phyloP scores from a whole-genome alignment of 2,888 invertebrate species.

The Onchidella celtica region DNA sequence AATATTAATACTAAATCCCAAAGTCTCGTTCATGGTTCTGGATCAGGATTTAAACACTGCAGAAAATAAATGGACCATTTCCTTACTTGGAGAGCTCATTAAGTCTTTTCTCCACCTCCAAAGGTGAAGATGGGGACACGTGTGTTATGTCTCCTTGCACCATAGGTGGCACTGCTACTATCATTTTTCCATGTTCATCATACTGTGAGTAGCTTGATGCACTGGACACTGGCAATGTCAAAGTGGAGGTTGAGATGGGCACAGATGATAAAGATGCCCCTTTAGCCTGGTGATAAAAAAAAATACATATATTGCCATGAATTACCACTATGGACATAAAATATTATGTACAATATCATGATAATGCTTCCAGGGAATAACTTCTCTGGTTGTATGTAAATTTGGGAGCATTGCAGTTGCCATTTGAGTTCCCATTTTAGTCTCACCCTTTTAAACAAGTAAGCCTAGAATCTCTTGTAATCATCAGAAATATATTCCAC shows the following conservation, averaged over 20 bases:
- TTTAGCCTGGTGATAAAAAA: constrained; percentile 55
- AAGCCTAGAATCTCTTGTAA: too few species aligned
- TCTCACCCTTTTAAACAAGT: too few species aligned
- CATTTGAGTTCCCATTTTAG: too few species aligned
- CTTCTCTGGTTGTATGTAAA: too few species aligned
- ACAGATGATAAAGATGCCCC: constrained; percentile 72
- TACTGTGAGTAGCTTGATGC: constrained; percentile 77
- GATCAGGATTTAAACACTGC: too few species aligned
- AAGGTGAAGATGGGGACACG: constrained; percentile 54
- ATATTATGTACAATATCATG: background rate
- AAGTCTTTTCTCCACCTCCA: constrained; percentile 74
- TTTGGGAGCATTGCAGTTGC: too few species aligned
- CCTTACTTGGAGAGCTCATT: constrained; percentile 74
- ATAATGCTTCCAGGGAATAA: too few species aligned
- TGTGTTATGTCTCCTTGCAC: constrained; percentile 31
- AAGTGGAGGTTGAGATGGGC: constrained; percentile 76
- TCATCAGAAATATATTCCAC: too few species aligned
- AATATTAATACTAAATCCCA: too few species aligned
- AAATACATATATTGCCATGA: background rate
- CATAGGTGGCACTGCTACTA: constrained; percentile 29
- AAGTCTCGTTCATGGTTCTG: too few species aligned
- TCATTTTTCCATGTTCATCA: constrained; percentile 61
- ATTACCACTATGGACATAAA: background rate
- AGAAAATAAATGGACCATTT: background rate
- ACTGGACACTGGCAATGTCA: constrained; percentile 77